Evolutionary conservation across 2,888 invertebrate species (phyloP).

Genomic region (Esperia sulphurella): DNA sequence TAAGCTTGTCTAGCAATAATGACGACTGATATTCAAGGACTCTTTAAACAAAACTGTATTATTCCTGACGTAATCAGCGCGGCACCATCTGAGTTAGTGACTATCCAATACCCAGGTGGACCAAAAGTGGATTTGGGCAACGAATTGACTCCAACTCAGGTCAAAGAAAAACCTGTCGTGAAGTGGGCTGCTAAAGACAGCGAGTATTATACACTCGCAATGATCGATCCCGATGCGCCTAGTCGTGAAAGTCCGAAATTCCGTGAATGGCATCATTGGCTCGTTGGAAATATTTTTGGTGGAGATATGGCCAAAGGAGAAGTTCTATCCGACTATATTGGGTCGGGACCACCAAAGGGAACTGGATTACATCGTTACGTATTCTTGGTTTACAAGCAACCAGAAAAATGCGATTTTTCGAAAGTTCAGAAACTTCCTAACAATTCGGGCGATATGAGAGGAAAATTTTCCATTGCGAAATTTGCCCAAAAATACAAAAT

Average conservation of each 20-base stretch:
- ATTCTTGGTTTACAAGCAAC: slow-evolving; percentile 82
- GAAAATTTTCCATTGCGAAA: slow-evolving; percentile 77
- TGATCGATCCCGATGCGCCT: slow-evolving; percentile 88
- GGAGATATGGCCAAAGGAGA: slow-evolving; percentile 81
- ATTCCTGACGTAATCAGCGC: slow-evolving; percentile 84
- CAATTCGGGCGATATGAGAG: slow-evolving; percentile 75
- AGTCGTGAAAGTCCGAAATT: slow-evolving; percentile 83
- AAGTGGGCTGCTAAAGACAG: slow-evolving; percentile 80
- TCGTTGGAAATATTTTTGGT: slow-evolving; percentile 86
- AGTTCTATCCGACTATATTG: slow-evolving; percentile 81
- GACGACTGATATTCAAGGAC: slow-evolving; percentile 47
- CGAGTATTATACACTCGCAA: slow-evolving; percentile 81
- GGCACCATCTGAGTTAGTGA: slow-evolving; percentile 72
- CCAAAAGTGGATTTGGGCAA: slow-evolving; percentile 80
- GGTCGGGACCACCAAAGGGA: slow-evolving; percentile 84
- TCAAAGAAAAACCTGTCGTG: slow-evolving; percentile 83
- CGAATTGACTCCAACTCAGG: slow-evolving; percentile 84
- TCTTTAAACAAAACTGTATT: slow-evolving; percentile 73
- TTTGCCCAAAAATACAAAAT: slow-evolving; percentile 80
- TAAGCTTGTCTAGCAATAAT: too few species aligned
- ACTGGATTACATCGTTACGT: slow-evolving; percentile 87
- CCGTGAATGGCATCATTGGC: slow-evolving; percentile 89
- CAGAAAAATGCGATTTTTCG: slow-evolving; percentile 62
- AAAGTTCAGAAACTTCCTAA: slow-evolving; percentile 56
- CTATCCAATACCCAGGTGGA: slow-evolving; percentile 74